Percentiles rank a stretch among this genome's conserved stretches.
Conservation (phyloP, 1,140 invertebrate genomes). For the Drosophila pallidifrons region DNA sequence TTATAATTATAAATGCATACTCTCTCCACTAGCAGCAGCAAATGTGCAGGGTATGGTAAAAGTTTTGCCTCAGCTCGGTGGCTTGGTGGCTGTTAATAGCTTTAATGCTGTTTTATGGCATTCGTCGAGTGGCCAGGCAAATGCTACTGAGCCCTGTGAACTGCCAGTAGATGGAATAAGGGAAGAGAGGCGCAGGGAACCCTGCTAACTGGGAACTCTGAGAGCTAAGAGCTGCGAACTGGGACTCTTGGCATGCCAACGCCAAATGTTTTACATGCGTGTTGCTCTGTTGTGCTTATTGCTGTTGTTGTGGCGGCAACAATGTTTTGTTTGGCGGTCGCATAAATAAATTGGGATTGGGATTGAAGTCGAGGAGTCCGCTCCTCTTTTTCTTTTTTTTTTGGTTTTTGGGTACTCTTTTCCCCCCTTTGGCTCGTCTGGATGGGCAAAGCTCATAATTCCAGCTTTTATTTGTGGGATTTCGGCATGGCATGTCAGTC, state of each 20-base stretch:
- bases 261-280: conserved; percentile 80
- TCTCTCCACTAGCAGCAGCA: not conserved
- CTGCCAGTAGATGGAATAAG: conserved; percentile 9
- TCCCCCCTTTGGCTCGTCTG: not conserved
- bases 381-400: not conserved
- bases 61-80: conserved; percentile 46
- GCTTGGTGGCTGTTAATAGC: conserved; percentile 72
- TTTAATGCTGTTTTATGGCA: conserved; percentile 82
- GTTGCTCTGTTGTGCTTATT: conserved; percentile 22
- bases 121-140: conserved; percentile 58
- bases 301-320: conserved; percentile 54
- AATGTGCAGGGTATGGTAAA: conserved; percentile 21
- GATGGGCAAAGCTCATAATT: conserved; percentile 74
- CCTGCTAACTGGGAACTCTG: not conserved
- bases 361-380: conserved; percentile 16
- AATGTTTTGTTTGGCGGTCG: conserved; percentile 70
- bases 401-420: too few relatives aligned
- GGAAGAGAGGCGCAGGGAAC: conserved; percentile 1
- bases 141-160: conserved; percentile 12
- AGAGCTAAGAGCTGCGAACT: conserved; percentile 31
- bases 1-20: not conserved
- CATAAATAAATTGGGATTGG: conserved; percentile 81
- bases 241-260: conserved; percentile 71
- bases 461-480: conserved; percentile 83
- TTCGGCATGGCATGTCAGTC: conserved; percentile 80